phyloP scores from a whole-genome alignment of 2,888 invertebrate genomes.

The Agrotis ipsilon region DNA sequence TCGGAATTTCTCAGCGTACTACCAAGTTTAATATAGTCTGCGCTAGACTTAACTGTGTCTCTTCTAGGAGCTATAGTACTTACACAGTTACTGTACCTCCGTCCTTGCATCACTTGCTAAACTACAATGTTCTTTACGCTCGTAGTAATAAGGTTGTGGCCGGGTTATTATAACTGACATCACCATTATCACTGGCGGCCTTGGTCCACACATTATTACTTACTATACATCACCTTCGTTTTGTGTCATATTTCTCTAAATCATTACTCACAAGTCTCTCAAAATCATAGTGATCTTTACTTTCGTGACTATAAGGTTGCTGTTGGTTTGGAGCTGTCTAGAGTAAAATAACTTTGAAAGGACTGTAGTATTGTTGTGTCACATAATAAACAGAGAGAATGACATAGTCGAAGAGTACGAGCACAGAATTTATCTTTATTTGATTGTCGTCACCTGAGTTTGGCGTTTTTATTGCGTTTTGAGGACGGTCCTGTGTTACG shows the following conservation, averaged over 20 bases:
- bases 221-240: no score
- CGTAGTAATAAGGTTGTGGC: not conserved
- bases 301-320: not conserved
- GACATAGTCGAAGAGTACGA: conserved; percentile 6
- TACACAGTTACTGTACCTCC: not conserved
- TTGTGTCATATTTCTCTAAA: no score
- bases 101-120: not conserved
- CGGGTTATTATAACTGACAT: not conserved
- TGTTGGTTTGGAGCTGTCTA: not conserved
- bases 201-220: no score
- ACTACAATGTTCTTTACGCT: not conserved
- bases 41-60: conserved; percentile 46
- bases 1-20: conserved; percentile 51
- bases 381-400: conserved; percentile 38
- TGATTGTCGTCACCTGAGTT: conserved; percentile 33
- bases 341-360: not conserved
- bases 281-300: not conserved
- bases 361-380: conserved; percentile 18
- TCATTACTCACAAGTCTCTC: not conserved
- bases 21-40: conserved; percentile 41
- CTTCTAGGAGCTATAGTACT: conserved; percentile 29
- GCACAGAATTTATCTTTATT: conserved; percentile 49
- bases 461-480: conserved; percentile 33
- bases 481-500: conserved; percentile 4
- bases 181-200: no score